Base-by-base conservation (phyloP, 2,888 invertebrate species). In the Conchocele bisecta region DNA sequence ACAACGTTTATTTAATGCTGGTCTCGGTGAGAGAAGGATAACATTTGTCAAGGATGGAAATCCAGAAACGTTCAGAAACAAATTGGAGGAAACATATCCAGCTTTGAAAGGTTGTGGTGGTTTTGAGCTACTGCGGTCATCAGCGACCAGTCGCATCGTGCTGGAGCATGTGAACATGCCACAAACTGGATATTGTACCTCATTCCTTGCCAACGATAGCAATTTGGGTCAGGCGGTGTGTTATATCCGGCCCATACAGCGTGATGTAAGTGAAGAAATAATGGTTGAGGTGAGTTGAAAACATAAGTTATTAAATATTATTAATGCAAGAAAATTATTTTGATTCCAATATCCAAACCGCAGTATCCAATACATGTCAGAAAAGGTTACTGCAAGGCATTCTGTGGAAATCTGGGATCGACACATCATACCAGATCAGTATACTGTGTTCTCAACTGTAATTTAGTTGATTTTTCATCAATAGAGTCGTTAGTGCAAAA, bases 21-120 rank as follows among this genome's bases (percentile, higher is more conserved):
- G 63, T 4, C 44, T 63, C 15, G 63, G 63, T 1, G 63, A 53
- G 35, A 53, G 54, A 59, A 46, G 46, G 44, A 41, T 63, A 9
- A 54, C 53, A 31, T 42, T 54, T 33, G 22, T 63, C 3, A 42
- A 54, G 33, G 26, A 17, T 3, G 15, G 24, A n/a, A 35, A 53
- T 28, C 35, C 31, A 15, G 3, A 15, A 5, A 35, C 54, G 22
- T 56, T 64, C 20, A 22, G 35, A n/a, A 64, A 17, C 6, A 46
- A 33, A 15, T 13, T 64, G 2, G 53, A 53, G 29, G 63, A 63
- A 28, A 26, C 17, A 2, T 53, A 31, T 53, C 42, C 54, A 31
- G 56, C 35, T 17, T 17, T 64, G 15, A 54, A 46, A n/a, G 39
- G 33, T 37, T 26, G 35, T 17, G 64, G 56, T 1, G 56, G 54